phyloP scores from a whole-genome alignment of 2,113 vertebrate genomes.

The Condylura cristata region DNA sequence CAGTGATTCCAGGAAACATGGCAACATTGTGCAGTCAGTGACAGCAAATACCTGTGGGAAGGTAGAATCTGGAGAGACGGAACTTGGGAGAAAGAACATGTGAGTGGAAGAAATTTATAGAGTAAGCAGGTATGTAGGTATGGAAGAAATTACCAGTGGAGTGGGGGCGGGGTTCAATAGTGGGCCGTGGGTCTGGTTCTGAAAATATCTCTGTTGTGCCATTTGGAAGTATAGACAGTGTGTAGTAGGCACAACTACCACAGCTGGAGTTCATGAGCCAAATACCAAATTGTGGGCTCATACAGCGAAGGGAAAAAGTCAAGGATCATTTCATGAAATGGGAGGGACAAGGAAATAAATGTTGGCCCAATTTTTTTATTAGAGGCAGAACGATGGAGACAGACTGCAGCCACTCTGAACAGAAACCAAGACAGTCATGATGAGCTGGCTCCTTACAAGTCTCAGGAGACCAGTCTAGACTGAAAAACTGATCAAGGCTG shows the following conservation, averaged over 20 bases:
- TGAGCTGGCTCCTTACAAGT: not conserved
- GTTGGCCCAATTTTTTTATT: not conserved
- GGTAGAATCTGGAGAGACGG: not conserved
- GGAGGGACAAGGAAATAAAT: not conserved
- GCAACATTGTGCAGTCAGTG: not conserved
- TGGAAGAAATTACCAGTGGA: not conserved
- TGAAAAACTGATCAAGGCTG: not conserved
- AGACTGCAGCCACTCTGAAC: not conserved
- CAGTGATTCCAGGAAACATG: not conserved
- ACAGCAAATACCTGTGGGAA: not conserved
- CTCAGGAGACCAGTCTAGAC: not conserved
- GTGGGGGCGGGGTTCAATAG: not conserved
- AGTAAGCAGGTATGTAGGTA: no score
- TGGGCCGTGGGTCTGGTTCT: not conserved
- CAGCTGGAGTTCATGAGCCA: not conserved
- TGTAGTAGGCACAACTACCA: not conserved
- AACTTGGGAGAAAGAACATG: not conserved
- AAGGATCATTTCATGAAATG: not conserved
- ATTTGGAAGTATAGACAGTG: not conserved
- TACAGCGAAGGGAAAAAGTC: not conserved
- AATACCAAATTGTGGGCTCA: not conserved
- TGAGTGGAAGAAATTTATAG: not conserved
- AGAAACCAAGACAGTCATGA: not conserved
- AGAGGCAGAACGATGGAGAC: not conserved
- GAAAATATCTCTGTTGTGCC: not conserved